These are phyloP conservation scores for Apamea anceps DNA, from an alignment of 2,888 invertebrate genomes.

Conservation along the genomic window DNA sequence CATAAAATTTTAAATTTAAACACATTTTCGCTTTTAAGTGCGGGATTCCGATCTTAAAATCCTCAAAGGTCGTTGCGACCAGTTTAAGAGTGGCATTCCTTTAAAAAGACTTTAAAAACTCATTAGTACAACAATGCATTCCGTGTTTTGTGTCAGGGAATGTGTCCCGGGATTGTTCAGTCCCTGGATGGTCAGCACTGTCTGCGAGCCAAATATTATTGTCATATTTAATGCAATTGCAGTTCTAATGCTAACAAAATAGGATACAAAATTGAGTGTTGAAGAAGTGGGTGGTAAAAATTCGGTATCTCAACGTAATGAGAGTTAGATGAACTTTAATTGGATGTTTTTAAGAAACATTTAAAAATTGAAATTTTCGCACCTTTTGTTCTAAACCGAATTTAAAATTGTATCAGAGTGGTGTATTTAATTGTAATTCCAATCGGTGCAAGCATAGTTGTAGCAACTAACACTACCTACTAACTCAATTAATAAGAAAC, in stretches of 20 bases:
- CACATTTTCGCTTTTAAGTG: slow-evolving; percentile 54
- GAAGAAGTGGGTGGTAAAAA: not conserved
- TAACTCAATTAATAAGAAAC: not conserved
- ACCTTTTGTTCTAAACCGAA: slow-evolving; percentile 28
- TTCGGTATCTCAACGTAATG: slow-evolving; percentile 42
- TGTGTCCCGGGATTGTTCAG: slow-evolving; percentile 68
- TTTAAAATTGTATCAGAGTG: slow-evolving; percentile 1
- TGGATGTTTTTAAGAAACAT: slow-evolving; percentile 30
- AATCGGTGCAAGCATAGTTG: not conserved
- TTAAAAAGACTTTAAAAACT: slow-evolving; percentile 67
- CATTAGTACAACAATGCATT: slow-evolving; percentile 75
- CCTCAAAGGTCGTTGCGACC: slow-evolving; percentile 63
- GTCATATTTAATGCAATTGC: not conserved
- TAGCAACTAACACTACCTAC: not conserved
- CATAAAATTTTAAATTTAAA: slow-evolving; percentile 51
- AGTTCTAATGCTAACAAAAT: not conserved
- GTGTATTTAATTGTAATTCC: slow-evolving; percentile 12
- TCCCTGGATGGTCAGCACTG: slow-evolving; percentile 54
- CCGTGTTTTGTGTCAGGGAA: slow-evolving; percentile 74
- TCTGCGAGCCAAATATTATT: slow-evolving; percentile 43
- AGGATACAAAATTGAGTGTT: not conserved
- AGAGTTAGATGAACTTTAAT: slow-evolving; percentile 43
- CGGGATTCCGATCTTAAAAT: slow-evolving; percentile 57
- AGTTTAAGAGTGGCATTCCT: slow-evolving; percentile 65
- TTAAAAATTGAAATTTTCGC: slow-evolving; percentile 39